Base-by-base conservation (phyloP, 2,113 vertebrate species). In the Pagrus major region DNA sequence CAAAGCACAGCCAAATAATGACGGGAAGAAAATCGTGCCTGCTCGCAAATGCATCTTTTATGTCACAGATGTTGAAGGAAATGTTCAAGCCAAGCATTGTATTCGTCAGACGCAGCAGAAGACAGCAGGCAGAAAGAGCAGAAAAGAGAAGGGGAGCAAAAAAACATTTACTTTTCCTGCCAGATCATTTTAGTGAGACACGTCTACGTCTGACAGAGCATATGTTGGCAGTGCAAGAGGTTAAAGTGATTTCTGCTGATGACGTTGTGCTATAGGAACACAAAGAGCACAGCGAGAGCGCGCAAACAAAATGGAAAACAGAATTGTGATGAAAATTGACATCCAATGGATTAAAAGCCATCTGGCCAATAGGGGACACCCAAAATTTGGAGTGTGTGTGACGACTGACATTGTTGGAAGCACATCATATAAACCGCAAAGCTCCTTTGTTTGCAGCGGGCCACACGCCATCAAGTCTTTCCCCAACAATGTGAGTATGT, bases 151-250 rank as follows among this genome's bases (percentile, higher is more conserved):
- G 39, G 18, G 42, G 25, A 66, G 76, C 18, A 42, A 61, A 6
- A 49, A 66, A 6, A 55, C 1, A 39, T 4, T n/a, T 49, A 23
- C 16, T 44, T 21, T 56, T 6, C 46, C 54, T 72, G 78, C 59
- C 86, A 86, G 51, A 61, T 86, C 68, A 52, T 52, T 88, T 86
- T 70, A 81, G 49, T 39, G 76, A 87, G 78, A 80, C 76, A 55
- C 0, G 18, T 78, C 42, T 79, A 16, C 67, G 75, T 84, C 35
- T 81, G 84, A 87, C 66, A 67, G 41, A 72, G 73, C 82, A 84
- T 86, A 90, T 47, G 86, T 25, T 46, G 4, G 39, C 61, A 47
- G 70, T 54, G 66, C 39, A 71, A 69, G 68, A 87, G 67, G 84
- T 80, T 78, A 76, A 71, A 78, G 67, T 14, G 65, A 72, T 79